phyloP scores from a whole-genome alignment of 35 echinoderm and acorn worm genomes.

The Patiria miniata region DNA sequence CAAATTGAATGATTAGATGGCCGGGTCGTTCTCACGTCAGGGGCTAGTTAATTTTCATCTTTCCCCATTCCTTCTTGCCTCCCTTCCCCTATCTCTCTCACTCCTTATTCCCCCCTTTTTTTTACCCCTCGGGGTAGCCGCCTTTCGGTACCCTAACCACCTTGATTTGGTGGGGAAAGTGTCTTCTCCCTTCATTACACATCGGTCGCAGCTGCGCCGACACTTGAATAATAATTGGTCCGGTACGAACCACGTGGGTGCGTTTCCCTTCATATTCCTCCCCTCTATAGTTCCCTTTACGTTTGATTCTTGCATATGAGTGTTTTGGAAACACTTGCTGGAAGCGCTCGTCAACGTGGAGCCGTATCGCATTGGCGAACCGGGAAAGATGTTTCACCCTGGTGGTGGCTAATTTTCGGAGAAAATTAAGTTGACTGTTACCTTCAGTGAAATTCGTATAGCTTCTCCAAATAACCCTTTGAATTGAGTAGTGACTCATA shows the following conservation, averaged over 20 bases:
- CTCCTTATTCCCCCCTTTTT: neutral
- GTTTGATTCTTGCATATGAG: neutral
- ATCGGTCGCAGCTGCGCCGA: neutral
- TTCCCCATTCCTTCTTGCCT: neutral
- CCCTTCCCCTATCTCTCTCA: neutral
- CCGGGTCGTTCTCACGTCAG: neutral
- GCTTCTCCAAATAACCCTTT: too few relatives aligned
- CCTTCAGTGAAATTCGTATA: neutral
- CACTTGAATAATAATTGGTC: conserved; percentile 20
- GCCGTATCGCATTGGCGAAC: neutral
- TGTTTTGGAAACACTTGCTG: neutral
- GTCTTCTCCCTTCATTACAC: conserved; percentile 21
- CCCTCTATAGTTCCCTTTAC: too few relatives aligned
- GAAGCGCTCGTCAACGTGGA: neutral
- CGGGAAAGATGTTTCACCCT: too few relatives aligned
- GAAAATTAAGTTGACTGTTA: neutral
- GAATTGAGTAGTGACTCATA: too few relatives aligned
- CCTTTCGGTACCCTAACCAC: conserved; percentile 10
- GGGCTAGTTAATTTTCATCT: conserved; percentile 11
- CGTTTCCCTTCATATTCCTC: neutral
- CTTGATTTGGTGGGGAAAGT: neutral
- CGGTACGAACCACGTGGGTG: neutral
- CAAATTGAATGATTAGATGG: conserved; percentile 19
- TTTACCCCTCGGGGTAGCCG: neutral
- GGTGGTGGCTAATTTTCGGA: neutral